Conservation (phyloP, 2,797 vertebrate species). For the Sus cebifrons region DNA sequence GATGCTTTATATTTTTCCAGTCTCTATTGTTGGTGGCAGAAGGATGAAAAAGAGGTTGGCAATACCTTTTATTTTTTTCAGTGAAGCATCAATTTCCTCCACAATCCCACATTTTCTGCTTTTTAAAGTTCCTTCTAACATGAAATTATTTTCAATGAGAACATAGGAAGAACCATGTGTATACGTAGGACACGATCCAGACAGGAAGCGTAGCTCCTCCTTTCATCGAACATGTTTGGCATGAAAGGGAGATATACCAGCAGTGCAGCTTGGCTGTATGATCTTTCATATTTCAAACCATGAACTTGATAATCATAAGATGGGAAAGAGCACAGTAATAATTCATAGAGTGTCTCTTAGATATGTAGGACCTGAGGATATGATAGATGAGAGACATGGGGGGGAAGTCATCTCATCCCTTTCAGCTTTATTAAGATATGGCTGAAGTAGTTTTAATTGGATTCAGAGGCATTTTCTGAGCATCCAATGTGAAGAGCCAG, state of each 20-base stretch:
- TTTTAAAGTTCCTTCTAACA: background rate
- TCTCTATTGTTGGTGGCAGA: background rate
- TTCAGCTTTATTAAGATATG: constrained; percentile 63
- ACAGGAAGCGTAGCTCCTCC: background rate
- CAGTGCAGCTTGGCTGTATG: background rate
- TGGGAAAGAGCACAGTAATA: constrained; percentile 2
- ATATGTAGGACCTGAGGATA: background rate
- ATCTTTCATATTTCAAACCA: constrained; percentile 9
- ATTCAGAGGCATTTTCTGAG: constrained; percentile 49
- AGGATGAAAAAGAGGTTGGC: background rate
- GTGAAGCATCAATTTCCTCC: background rate
- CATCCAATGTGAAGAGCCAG: background rate
- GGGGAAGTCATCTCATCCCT: constrained; percentile 33
- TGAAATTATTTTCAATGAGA: background rate
- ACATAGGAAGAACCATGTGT: background rate
- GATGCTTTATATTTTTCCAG: background rate
- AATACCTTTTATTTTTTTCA: background rate
- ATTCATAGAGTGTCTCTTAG: constrained; percentile 51
- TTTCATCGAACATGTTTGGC: background rate
- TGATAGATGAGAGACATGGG: constrained; percentile 3
- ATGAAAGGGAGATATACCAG: background rate
- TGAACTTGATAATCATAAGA: background rate
- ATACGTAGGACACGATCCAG: background rate
- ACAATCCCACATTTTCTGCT: background rate
- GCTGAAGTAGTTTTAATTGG: constrained; percentile 57